Evolutionary conservation across 2,113 vertebrate genomes (phyloP), one percentile per base, ranked within the genome.

Genomic region (Marmota flaviventris): DNA sequence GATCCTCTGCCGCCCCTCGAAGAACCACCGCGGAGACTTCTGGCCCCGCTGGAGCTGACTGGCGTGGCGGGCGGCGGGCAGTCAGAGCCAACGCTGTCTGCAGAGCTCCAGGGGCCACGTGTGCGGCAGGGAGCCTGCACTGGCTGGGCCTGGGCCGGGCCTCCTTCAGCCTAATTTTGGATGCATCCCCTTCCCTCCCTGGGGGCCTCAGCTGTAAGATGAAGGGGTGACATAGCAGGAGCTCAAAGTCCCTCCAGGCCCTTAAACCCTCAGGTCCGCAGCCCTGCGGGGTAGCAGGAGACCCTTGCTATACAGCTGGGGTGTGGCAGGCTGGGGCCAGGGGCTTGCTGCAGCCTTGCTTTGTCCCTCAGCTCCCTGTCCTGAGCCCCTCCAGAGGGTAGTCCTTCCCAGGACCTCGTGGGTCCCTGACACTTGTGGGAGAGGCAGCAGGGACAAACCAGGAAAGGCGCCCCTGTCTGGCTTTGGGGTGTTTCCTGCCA

Each of bases 331-430:
- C 53, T 18, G 1, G 29, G 56, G 70, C 78, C 72, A 58, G 42
- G 3, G 27, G 32, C 53, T 1, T 8, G 1, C 18, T 51, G 67
- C n/a, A 0, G 67, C 56, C 29, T n/a, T 14, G 11, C 65, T 39
- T 32, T 1, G 3, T 42, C 87, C 11, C 0, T 25, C 12, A 78
- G 39, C 51, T 70, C 20, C 56, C 11, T 0, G 4, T 48, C 39
- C 72, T 63, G 4, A 69, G 61, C 8, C 0, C 77, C 77, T 67
- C 10, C 2, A 9, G 51, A 69, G 58, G 27, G 16, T 4, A 45
- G 37, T 83, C 14, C 2, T 61, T 2, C 12, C 70, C 13, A 0
- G 0, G 48, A 25, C 56, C 53, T 9, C 14, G 8, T 37, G n/a
- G 10, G 27, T 45, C 69, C 83, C 83, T 18, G 87, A n/a, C 53